phyloP scores from a whole-genome alignment of 1,140 invertebrate species.

The Pseudomyrmex dendroicus region DNA sequence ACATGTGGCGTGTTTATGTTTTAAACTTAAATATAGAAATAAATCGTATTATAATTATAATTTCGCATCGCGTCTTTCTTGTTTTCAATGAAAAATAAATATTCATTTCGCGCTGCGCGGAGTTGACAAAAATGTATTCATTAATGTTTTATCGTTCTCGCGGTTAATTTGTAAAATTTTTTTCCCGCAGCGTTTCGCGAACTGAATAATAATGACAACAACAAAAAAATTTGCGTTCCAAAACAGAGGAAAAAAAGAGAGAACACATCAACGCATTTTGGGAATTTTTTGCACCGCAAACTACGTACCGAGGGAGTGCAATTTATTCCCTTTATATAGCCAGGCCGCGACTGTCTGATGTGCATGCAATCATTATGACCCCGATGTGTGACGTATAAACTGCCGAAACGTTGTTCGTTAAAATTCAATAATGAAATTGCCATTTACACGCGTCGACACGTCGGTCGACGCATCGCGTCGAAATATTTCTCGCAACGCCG shows the following conservation, averaged over 20 bases:
- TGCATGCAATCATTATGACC: background rate
- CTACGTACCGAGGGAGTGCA: slow-evolving; percentile 11
- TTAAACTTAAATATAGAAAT: background rate
- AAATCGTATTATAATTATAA: slow-evolving; percentile 3
- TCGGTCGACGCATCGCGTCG: too few relatives aligned
- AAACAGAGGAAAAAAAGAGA: background rate
- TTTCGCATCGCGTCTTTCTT: background rate
- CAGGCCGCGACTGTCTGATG: background rate
- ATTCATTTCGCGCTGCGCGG: background rate
- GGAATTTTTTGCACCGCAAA: slow-evolving; percentile 9
- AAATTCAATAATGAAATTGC: slow-evolving; percentile 1
- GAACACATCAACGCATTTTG: slow-evolving; percentile 5
- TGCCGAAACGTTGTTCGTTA: background rate
- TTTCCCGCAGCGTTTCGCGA: background rate
- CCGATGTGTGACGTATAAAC: background rate
- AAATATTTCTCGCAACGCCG: background rate
- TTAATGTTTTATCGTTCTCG: background rate
- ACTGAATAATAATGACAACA: background rate
- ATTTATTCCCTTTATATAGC: slow-evolving; percentile 33
- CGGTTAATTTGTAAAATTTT: background rate
- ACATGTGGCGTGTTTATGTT: too few relatives aligned
- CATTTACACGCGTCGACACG: background rate
- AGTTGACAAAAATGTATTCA: background rate
- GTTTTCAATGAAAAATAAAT: background rate
- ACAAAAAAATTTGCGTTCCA: background rate